Conservation (phyloP, 2,888 invertebrate species). For the Coelopa pilipes region DNA sequence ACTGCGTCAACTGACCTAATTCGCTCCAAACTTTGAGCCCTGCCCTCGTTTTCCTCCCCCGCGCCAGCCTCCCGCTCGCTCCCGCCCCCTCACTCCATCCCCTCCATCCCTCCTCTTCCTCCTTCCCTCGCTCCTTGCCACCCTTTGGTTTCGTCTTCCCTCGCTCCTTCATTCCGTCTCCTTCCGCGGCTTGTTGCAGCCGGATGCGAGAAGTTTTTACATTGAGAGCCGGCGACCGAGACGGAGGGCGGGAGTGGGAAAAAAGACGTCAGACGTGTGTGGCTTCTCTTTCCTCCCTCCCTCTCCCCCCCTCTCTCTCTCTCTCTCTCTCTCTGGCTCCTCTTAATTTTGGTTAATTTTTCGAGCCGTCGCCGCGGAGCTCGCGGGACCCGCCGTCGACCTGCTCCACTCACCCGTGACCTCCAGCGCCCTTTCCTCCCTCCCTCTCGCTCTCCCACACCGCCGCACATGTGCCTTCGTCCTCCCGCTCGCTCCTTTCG, state of each 20-base stretch:
- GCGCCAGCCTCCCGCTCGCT: too few species aligned
- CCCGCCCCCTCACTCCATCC: not conserved
- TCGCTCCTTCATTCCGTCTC: not conserved
- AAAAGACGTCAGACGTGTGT: too few species aligned
- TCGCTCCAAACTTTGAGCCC: conserved; percentile 5
- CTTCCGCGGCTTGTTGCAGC: not conserved
- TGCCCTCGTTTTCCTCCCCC: not conserved
- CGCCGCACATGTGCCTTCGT: too few species aligned
- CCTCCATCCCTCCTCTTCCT: not conserved
- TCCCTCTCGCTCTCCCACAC: too few species aligned
- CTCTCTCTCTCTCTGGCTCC: not conserved
- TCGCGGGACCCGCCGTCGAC: not conserved
- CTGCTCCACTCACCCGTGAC: too few species aligned
- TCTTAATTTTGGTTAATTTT: not conserved
- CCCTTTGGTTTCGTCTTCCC: not conserved
- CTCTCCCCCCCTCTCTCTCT: too few species aligned
- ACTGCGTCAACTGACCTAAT: conserved; percentile 26
- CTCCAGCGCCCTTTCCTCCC: too few species aligned
- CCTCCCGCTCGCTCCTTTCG: not conserved
- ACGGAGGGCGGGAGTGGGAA: too few species aligned
- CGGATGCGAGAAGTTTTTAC: too few species aligned
- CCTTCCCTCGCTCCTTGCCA: not conserved
- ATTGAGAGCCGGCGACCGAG: too few species aligned
- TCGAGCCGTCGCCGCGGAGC: not conserved
- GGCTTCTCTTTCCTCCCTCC: too few species aligned